phyloP scores from a whole-genome alignment of 53 echinoderm and acorn worm species.

The Apostichopus leukothele region DNA sequence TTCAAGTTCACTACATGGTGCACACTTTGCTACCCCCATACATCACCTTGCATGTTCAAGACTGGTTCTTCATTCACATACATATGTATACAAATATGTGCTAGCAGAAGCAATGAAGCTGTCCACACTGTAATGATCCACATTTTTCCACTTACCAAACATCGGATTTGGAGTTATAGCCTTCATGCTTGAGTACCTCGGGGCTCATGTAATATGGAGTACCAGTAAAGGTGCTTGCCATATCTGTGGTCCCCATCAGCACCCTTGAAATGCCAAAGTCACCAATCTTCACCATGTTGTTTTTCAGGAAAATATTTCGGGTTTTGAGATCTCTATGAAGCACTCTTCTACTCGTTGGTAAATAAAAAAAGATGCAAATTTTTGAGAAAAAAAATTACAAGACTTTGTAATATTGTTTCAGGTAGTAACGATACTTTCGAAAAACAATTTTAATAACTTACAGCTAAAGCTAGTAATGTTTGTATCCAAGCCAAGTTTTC shows the following conservation, averaged over 20 bases:
- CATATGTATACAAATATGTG: too few relatives aligned
- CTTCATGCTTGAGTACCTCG: constrained; percentile 95
- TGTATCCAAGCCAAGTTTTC: too few relatives aligned
- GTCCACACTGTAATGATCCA: background rate
- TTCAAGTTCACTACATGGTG: too few relatives aligned
- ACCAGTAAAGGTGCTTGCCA: constrained; percentile 97
- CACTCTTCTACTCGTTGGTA: constrained; percentile 61
- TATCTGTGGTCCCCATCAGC: constrained; percentile 96
- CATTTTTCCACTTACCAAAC: constrained; percentile 71
- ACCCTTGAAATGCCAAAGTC: constrained; percentile 97
- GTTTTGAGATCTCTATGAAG: constrained; percentile 92
- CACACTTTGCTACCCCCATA: too few relatives aligned
- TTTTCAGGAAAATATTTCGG: constrained; percentile 92
- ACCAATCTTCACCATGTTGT: constrained; percentile 98
- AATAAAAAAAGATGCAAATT: background rate
- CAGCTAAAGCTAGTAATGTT: too few relatives aligned
- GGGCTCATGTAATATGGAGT: constrained; percentile 97
- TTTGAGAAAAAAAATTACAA: too few relatives aligned
- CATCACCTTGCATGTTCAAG: too few relatives aligned
- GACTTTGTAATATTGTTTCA: too few relatives aligned
- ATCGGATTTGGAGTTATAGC: constrained; percentile 98
- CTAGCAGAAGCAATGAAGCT: too few relatives aligned
- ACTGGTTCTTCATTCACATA: too few relatives aligned
- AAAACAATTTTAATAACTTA: too few relatives aligned
- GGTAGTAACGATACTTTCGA: too few relatives aligned